Percentiles rank a stretch among this genome's conserved stretches.
phyloP scores from a whole-genome alignment of 2,888 invertebrate species.

The Sminthurinus aureus region DNA sequence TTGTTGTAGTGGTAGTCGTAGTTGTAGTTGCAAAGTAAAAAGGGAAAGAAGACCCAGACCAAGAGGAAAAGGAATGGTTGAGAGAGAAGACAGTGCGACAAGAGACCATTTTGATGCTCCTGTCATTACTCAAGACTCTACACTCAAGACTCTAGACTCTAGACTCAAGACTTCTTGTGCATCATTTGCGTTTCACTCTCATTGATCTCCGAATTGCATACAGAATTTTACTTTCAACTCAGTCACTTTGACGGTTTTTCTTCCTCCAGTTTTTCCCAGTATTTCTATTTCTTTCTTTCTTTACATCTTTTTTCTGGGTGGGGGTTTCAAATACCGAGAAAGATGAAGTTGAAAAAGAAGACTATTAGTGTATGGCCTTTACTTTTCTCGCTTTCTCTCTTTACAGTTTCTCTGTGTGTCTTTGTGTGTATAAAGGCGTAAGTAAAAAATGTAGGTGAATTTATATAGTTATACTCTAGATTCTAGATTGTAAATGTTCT shows the following conservation, averaged over 20 bases:
- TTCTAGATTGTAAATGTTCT: too few species aligned
- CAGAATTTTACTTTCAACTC: conserved; percentile 10
- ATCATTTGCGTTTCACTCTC: too few species aligned
- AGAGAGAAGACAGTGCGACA: not conserved
- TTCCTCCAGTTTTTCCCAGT: not conserved
- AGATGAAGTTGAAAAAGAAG: not conserved
- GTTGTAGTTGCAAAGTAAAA: too few species aligned
- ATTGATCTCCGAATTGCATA: not conserved
- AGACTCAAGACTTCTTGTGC: too few species aligned
- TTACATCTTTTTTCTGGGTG: not conserved
- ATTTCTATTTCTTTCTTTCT: not conserved
- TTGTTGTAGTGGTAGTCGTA: too few species aligned
- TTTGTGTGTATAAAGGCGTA: not conserved
- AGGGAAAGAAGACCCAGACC: not conserved
- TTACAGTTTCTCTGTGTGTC: not conserved
- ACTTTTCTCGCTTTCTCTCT: too few species aligned
- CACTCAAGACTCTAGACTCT: too few species aligned
- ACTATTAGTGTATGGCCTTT: not conserved
- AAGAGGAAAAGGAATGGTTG: not conserved
- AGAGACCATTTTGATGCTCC: conserved; percentile 3
- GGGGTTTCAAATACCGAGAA: not conserved
- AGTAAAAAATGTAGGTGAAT: not conserved
- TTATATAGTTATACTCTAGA: too few species aligned
- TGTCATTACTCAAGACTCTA: conserved; percentile 9
- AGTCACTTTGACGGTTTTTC: not conserved